Base-by-base conservation (phyloP, 2,888 invertebrate genomes). In the Petrolisthes cinctipes region DNA sequence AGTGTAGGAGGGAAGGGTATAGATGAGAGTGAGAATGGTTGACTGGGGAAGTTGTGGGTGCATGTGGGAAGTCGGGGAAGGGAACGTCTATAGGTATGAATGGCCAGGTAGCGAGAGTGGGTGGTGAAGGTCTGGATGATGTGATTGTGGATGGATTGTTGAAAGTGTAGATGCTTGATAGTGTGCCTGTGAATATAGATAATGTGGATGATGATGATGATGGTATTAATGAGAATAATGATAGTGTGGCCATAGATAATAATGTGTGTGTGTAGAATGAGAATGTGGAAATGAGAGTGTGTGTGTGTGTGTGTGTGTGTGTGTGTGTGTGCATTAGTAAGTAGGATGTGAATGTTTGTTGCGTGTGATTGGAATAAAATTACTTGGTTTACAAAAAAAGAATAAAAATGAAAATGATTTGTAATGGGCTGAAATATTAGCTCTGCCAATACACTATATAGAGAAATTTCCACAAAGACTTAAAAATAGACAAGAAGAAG, bases 111-210 rank as follows among this genome's bases (percentile, higher is more conserved):
- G 56, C 20, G 56, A 61, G 23, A n/a, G 56, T 66, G 51, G n/a
- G n/a, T n/a, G 51, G 53, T 71, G 57, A 71, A 54, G 37, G 57
- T 71, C 51, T 71, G n/a, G n/a, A n/a, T n/a, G 23, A 71, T 71
- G 57, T 83, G 57, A 71, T 20, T 83, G 57, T 73, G 23, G 68
- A 71, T 83, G 57, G 23, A 51, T 71, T n/a, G 9, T 20, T 83
- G 37, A 51, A 17, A 37, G 57, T 83, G 57, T 68, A 51, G 20
- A 53, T 83, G n/a, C 71, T n/a, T 83, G 57, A 71, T n/a, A 71
- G 57, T 71, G 54, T 71, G 57, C 71, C 20, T 83, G 57, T 83
- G 57, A 71, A 53, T 68, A 51, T 83, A 71, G 37, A 17, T 83
- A 82, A 54, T 54, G 4, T n/a, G n/a, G n/a, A n/a, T n/a, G n/a